These are phyloP conservation scores for Lota lota DNA, from an alignment of 2,113 vertebrate species.

Conservation along the genomic window DNA sequence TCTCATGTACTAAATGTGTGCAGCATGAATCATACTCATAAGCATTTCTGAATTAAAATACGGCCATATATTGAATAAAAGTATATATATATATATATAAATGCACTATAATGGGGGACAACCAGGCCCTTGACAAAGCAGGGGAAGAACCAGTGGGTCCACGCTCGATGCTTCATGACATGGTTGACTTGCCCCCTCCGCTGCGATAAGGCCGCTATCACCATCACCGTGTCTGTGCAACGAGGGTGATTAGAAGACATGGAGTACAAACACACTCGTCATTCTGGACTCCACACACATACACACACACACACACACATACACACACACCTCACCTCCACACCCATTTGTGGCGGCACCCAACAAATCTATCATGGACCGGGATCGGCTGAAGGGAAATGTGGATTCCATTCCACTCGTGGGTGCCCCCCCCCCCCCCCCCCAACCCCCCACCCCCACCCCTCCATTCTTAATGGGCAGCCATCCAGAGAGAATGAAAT, in stretches of 20 bases:
- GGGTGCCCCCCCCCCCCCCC: background rate
- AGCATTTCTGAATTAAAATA: no score
- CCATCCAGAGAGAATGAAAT: constrained; percentile 75
- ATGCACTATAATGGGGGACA: background rate
- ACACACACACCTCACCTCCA: constrained; percentile 34
- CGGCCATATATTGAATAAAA: no score
- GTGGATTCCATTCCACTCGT: constrained; percentile 73
- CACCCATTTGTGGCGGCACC: constrained; percentile 52
- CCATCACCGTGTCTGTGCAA: constrained; percentile 60
- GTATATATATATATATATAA: no score
- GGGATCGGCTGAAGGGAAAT: constrained; percentile 69
- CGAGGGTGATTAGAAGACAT: constrained; percentile 73
- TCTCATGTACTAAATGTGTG: no score
- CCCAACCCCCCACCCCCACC: constrained; percentile 15
- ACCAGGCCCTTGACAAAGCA: constrained; percentile 32
- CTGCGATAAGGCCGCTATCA: constrained; percentile 65
- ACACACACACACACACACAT: no score
- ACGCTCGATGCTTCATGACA: constrained; percentile 55
- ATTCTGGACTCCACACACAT: constrained; percentile 3
- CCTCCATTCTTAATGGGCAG: constrained; percentile 69
- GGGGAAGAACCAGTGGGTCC: constrained; percentile 34
- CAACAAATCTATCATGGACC: constrained; percentile 68
- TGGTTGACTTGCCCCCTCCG: constrained; percentile 45
- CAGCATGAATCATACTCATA: no score
- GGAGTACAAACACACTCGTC: constrained; percentile 69